These are phyloP conservation scores for Lepidocyrtinus sp. DNA, from an alignment of 2,888 invertebrate genomes.

Conservation along the genomic window DNA sequence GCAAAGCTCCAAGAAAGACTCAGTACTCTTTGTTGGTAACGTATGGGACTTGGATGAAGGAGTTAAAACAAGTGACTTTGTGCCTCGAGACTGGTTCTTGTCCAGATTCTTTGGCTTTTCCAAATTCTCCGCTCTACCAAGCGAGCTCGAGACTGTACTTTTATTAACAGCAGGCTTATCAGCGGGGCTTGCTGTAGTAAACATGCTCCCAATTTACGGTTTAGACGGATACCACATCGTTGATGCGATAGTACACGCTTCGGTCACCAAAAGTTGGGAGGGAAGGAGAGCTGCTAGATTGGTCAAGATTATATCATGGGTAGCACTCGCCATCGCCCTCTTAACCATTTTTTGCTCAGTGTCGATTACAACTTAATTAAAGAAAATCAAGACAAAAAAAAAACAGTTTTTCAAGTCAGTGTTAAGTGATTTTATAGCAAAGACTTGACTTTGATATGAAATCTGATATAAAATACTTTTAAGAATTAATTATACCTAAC, in stretches of 20 bases:
- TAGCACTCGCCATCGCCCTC: slow-evolving; percentile 65
- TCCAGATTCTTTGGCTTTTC: slow-evolving; percentile 66
- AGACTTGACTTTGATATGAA: no score
- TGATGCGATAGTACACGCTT: slow-evolving; percentile 59
- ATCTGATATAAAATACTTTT: no score
- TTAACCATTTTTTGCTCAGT: slow-evolving; percentile 68
- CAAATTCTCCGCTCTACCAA: slow-evolving; percentile 63
- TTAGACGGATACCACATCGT: slow-evolving; percentile 69
- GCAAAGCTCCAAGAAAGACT: slow-evolving; percentile 58
- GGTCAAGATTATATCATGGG: slow-evolving; percentile 68
- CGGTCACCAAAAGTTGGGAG: slow-evolving; percentile 65
- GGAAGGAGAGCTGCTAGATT: slow-evolving; percentile 63
- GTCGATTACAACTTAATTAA: slow-evolving; percentile 21
- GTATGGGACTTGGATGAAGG: slow-evolving; percentile 68
- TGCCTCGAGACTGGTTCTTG: slow-evolving; percentile 67
- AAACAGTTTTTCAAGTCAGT: not conserved
- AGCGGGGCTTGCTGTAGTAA: slow-evolving; percentile 69
- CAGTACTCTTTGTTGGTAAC: slow-evolving; percentile 69
- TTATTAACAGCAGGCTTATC: slow-evolving; percentile 68
- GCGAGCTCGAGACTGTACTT: slow-evolving; percentile 69
- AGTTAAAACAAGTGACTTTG: slow-evolving; percentile 64
- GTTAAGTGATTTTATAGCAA: not conserved
- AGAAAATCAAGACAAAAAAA: no score
- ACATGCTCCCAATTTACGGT: slow-evolving; percentile 69
- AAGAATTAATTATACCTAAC: no score